Evolutionary conservation across 2,797 vertebrate species (phyloP).

Genomic region (Tauraco hartlaubi): DNA sequence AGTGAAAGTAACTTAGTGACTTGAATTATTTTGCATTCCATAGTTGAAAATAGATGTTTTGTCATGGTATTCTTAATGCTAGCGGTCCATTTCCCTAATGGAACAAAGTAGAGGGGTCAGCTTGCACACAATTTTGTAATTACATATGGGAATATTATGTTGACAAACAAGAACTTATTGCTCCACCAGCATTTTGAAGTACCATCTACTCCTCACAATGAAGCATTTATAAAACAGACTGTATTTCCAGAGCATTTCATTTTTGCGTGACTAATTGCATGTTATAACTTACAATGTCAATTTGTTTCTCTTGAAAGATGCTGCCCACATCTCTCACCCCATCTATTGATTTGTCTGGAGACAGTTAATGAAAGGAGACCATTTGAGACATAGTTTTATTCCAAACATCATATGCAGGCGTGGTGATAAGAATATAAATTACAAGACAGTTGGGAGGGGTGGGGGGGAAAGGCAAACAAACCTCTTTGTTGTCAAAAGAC

Average conservation of each 20-base stretch:
- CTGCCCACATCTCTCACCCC: background rate
- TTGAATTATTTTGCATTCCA: background rate
- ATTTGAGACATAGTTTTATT: background rate
- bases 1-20: background rate
- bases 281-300: slow-evolving; percentile 8
- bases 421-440: background rate
- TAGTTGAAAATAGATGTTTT: background rate
- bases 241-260: slow-evolving; percentile 18
- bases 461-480: background rate
- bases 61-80: background rate
- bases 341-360: slow-evolving; percentile 21
- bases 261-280: slow-evolving; percentile 50
- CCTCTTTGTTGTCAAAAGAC: background rate
- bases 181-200: slow-evolving; percentile 25
- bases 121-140: slow-evolving; percentile 25
- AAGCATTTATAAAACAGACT: slow-evolving; percentile 17
- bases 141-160: slow-evolving; percentile 41
- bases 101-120: slow-evolving; percentile 26
- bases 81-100: slow-evolving; percentile 28
- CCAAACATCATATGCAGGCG: background rate
- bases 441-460: background rate
- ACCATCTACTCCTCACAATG: background rate
- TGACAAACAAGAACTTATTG: slow-evolving; percentile 55
- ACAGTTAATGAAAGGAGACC: background rate
- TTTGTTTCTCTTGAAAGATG: slow-evolving; percentile 23